A percentile compares a stretch with the other conserved stretches of the same genome.
These are phyloP conservation scores for Alfaro cultratus DNA, from an alignment of 2,797 vertebrate species.

Conservation along the genomic window DNA sequence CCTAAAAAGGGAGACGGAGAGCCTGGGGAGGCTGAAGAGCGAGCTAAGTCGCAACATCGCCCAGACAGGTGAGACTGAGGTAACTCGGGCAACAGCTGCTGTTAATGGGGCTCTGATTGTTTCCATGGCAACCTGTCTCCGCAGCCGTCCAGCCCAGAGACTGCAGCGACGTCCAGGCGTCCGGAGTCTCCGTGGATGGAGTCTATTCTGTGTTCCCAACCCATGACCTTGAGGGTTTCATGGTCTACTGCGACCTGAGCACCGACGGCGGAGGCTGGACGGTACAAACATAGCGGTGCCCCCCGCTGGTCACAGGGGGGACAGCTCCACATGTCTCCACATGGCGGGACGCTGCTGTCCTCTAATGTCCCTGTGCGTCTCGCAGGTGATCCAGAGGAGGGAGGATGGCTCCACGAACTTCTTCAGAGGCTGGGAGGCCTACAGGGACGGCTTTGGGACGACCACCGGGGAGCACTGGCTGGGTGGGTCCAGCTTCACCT, in stretches of 20 bases:
- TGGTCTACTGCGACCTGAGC: conserved; percentile 95
- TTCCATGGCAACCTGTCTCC: conserved; percentile 3
- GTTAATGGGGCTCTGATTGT: not conserved
- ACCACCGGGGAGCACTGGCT: conserved; percentile 94
- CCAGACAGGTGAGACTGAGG: conserved; percentile 20
- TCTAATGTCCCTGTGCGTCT: not conserved
- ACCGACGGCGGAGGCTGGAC: conserved; percentile 94
- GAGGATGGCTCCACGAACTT: conserved; percentile 93
- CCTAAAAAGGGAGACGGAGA: conserved; percentile 66
- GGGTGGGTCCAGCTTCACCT: conserved; percentile 71
- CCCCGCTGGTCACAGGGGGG: not conserved
- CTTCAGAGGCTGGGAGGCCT: conserved; percentile 91
- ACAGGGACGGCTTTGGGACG: conserved; percentile 91
- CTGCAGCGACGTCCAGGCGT: conserved; percentile 87
- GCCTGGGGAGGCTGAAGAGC: conserved; percentile 40
- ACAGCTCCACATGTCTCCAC: not conserved
- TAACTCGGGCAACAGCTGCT: not conserved
- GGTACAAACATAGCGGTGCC: conserved; percentile 67
- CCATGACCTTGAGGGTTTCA: conserved; percentile 88
- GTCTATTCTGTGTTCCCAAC: conserved; percentile 92
- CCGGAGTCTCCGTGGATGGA: conserved; percentile 85
- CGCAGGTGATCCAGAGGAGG: conserved; percentile 91
- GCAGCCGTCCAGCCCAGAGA: conserved; percentile 87
- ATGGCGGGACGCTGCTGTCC: not conserved
- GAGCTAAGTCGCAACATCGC: conserved; percentile 20